Evolutionary conservation across 2,888 invertebrate species (phyloP), one percentile per base, ranked within the genome.

Genomic region (Molanna angustata): DNA sequence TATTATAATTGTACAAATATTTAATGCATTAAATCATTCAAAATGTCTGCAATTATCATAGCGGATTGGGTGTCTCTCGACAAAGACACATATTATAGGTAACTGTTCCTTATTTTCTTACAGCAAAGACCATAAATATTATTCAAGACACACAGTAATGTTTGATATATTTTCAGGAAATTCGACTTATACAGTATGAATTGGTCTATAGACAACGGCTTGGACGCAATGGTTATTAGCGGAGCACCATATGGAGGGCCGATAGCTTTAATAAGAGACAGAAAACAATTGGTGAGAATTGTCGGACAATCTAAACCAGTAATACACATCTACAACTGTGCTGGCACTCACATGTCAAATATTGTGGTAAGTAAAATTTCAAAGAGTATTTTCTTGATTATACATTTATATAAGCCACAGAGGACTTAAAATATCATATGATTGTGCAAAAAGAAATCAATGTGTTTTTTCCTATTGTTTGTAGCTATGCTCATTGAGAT

Each of bases 221-320:
- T 91, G 48, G 86, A 87, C 44, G 88, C 88, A 65, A 87, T 88
- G 74, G 74, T 87, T 45, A 82, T 92, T 1, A 84, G 86, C 48
- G 88, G 87, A 27, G 94, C 94, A 11, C 86, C 89, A 0, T 95
- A 88, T 66, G 96, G 95, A 37, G 97, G 97, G 1, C 94, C 95
- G 0, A 84, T 96, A 49, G 95, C 94, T 1, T 77, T 92, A 18
- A 84, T 90, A 48, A 78, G 92, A 60, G 90, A 96, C 72, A 83
- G 88, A 39, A 85, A 83, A 49, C 90, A 92, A 67, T 76, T 89
- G 63, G 84, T 88, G 14, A 86, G 86, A 61, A 80, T 88, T 3
- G 83, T 85, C 60, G 84, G 85, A 3, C 79, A 82, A 6, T 79
- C 80, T 1, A 92, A 92, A 66, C 89, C 93, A 1, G 79, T 90